phyloP scores from a whole-genome alignment of 1,140 invertebrate species.

The Achatina immaculata region DNA sequence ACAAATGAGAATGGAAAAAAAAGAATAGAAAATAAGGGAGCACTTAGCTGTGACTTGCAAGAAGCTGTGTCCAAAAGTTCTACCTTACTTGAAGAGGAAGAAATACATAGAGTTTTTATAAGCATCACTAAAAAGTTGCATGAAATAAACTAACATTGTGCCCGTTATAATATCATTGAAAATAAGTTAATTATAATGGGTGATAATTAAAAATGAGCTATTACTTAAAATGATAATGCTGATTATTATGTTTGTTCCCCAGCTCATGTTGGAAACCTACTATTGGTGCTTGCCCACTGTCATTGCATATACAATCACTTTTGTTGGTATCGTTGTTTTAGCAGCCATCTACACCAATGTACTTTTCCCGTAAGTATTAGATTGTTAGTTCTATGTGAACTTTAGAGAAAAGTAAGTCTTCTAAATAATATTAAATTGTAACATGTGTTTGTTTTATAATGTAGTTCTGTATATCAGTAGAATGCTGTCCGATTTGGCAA shows the following conservation, averaged over 20 bases:
- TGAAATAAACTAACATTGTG: no score
- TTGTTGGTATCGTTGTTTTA: conserved; percentile 20
- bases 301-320: conserved; percentile 32
- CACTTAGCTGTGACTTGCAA: no score
- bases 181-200: neutral
- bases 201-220: neutral
- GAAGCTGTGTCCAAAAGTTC: no score
- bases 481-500: neutral
- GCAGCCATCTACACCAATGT: conserved; percentile 26
- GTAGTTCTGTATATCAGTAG: neutral
- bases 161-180: no score
- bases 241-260: conserved; percentile 13
- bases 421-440: neutral
- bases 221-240: neutral
- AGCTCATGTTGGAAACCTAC: conserved; percentile 40
- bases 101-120: no score
- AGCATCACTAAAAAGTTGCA: no score
- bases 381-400: neutral
- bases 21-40: no score
- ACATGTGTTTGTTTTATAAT: neutral
- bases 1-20: no score
- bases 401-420: neutral
- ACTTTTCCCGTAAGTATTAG: conserved; percentile 39
- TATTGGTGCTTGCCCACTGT: conserved; percentile 33
- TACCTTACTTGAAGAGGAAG: no score